phyloP scores from a whole-genome alignment of 1,140 invertebrate genomes.

The Drosophila nikananu region DNA sequence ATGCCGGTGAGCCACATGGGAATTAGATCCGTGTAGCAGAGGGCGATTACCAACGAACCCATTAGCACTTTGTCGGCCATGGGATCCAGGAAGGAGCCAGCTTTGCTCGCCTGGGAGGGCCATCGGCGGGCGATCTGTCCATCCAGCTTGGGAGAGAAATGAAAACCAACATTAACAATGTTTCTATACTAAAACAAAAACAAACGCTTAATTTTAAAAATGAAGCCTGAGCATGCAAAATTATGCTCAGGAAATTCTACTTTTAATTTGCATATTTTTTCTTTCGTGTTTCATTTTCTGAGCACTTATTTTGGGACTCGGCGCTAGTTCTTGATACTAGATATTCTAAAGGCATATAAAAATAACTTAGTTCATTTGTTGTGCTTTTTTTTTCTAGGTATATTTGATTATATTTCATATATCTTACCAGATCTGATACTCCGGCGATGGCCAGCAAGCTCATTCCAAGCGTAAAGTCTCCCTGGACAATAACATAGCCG shows the following conservation, averaged over 20 bases:
- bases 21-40: conserved; percentile 94
- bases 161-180: neutral
- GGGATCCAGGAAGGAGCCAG: conserved; percentile 98
- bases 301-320: conserved; percentile 7
- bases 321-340: neutral
- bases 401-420: neutral
- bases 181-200: too few relatives aligned
- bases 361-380: neutral
- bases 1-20: conserved; percentile 94
- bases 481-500: conserved; percentile 92
- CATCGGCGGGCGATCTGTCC: conserved; percentile 98
- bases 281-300: neutral
- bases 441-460: conserved; percentile 92
- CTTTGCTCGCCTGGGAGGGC: conserved; percentile 94
- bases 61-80: conserved; percentile 98
- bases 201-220: neutral
- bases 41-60: conserved; percentile 93
- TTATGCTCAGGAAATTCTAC: neutral
- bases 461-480: conserved; percentile 91
- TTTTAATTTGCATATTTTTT: neutral
- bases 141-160: conserved; percentile 90
- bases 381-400: neutral
- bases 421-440: conserved; percentile 92
- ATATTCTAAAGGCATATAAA: neutral
- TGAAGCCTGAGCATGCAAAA: neutral